Base-by-base conservation (phyloP, 2,888 invertebrate genomes). In the Ichneumoninae sp. region DNA sequence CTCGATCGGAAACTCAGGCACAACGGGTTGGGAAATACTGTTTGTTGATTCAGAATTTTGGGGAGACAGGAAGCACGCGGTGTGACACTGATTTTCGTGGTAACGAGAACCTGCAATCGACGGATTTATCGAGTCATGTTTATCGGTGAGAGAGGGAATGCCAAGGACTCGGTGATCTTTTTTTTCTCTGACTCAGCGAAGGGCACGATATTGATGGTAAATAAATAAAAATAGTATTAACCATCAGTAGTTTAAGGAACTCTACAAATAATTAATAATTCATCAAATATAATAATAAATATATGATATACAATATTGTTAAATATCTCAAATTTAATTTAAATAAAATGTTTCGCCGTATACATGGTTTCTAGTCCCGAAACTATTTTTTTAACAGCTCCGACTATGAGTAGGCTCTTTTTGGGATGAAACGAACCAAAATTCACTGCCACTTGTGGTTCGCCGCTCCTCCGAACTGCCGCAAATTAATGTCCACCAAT, bases 31-130 rank as follows among this genome's bases (percentile, higher is more conserved):
- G 36, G 26, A n/a, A 54, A 13, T 19, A 50, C 10, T n/a, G 26
- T 16, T 5, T 10, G 54, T 70, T n/a, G 54, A 78, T 60, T n/a
- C 57, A 22, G 47, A 52, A 70, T 65, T 57, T 57, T 57, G 13
- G 57, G 26, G 54, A 44, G 33, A 19, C 19, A 44, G 22, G 57
- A 66, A 74, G 16, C 44, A 69, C 50, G 47, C 40, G n/a, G 22
- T 13, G 74, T 22, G 44, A 57, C 57, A 16, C 22, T 22, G 40
- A 89, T 57, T 89, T 87, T 85, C 86, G 50, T 83, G 73, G 88
- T 90, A 89, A 89, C 88, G 89, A 89, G 88, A 89, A 86, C 85
- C 89, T 87, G 89, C 89, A 86, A 90, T 89, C 88, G 89, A 92
- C 88, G 87, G 86, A 73, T 89, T 87, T 88, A 90, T 89, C 88